These are phyloP conservation scores for Diplolepis rosae DNA, from an alignment of 2,888 invertebrate genomes.

Conservation along the genomic window DNA sequence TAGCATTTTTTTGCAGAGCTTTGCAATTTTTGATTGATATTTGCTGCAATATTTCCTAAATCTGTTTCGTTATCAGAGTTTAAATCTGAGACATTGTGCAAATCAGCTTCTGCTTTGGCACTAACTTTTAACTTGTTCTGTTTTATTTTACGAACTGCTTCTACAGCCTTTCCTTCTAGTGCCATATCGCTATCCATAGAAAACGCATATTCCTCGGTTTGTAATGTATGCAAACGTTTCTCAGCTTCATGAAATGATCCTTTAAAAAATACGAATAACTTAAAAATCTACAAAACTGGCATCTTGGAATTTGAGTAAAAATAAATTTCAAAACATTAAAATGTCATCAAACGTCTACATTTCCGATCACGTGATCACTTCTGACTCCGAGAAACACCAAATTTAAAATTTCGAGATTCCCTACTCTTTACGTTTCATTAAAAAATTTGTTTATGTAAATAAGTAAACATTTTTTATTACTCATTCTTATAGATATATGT, in stretches of 20 bases:
- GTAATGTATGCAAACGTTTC: not conserved
- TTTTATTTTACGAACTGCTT: not conserved
- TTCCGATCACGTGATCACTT: too few species aligned
- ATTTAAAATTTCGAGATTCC: too few species aligned
- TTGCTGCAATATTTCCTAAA: not conserved
- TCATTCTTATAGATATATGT: too few species aligned
- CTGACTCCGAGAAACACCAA: too few species aligned
- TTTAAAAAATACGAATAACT: not conserved
- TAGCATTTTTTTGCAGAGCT: not conserved
- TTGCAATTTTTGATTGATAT: not conserved
- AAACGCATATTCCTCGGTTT: not conserved
- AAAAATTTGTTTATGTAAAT: too few species aligned
- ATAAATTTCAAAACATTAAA: too few species aligned
- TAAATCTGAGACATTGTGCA: not conserved
- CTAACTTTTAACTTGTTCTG: not conserved
- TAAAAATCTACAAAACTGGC: not conserved
- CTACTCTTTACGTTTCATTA: too few species aligned
- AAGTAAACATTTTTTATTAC: too few species aligned
- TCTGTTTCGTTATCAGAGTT: not conserved
- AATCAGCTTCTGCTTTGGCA: not conserved
- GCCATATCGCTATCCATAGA: not conserved
- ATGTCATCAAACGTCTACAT: too few species aligned
- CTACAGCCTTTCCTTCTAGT: not conserved
- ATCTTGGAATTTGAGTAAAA: not conserved
- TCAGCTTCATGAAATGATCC: not conserved